A percentile compares a stretch with the other conserved stretches of the same genome.
Conservation (phyloP, 2,888 invertebrate genomes). For the Euspilapteryx auroguttella region DNA sequence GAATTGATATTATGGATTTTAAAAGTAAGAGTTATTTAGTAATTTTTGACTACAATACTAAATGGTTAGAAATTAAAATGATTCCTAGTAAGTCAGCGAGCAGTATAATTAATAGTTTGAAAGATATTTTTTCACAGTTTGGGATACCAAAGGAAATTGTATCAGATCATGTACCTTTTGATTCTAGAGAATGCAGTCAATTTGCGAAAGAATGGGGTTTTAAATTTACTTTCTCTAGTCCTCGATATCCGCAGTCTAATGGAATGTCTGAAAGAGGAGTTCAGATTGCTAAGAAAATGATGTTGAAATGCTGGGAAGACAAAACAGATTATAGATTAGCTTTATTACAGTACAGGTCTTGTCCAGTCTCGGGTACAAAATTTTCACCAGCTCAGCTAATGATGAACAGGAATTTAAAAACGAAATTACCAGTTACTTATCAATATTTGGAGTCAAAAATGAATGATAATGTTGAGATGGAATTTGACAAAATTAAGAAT, state of each 20-base stretch:
- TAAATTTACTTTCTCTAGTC: constrained; percentile 6
- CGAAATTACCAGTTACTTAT: constrained; percentile 7
- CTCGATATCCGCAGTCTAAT: constrained; percentile 7
- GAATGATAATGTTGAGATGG: background rate
- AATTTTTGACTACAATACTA: constrained; percentile 4
- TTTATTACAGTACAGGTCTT: constrained; percentile 11
- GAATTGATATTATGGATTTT: constrained; percentile 6
- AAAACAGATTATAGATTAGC: constrained; percentile 8
- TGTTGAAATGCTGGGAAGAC: too few relatives aligned
- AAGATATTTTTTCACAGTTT: constrained; percentile 7
- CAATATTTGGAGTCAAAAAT: background rate
- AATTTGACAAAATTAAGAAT: too few relatives aligned
- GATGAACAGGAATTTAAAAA: too few relatives aligned
- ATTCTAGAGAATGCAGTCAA: constrained; percentile 4
- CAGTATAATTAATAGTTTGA: too few relatives aligned
- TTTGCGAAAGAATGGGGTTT: constrained; percentile 7
- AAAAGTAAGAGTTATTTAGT: constrained; percentile 7
- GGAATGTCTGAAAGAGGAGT: constrained; percentile 7
- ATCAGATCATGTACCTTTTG: too few relatives aligned
- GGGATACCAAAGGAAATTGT: constrained; percentile 9
- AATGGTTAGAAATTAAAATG: constrained; percentile 5
- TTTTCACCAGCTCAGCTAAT: constrained; percentile 11
- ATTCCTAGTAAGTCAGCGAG: constrained; percentile 6
- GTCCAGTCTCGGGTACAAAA: constrained; percentile 8
- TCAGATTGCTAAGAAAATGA: constrained; percentile 5